phyloP scores from a whole-genome alignment of 2,113 vertebrate genomes.

The Thamnaconus septentrionalis region DNA sequence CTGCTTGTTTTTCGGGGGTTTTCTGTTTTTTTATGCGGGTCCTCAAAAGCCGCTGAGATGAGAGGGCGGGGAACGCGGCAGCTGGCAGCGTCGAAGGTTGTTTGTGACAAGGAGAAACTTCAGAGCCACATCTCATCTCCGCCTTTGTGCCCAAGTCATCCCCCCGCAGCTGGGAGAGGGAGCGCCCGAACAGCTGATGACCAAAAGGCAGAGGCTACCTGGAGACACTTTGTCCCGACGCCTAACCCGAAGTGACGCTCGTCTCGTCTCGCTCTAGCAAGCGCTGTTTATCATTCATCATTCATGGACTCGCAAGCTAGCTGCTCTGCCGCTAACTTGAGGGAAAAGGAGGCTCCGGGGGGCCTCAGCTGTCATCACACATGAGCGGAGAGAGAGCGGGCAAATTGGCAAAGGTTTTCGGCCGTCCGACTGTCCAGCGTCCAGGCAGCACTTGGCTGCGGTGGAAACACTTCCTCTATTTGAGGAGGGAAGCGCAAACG shows the following conservation, averaged over 20 bases:
- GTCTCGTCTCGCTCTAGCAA: too few relatives aligned
- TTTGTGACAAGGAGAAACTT: slow-evolving; percentile 59
- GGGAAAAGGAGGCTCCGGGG: slow-evolving; percentile 37
- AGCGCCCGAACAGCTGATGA: slow-evolving; percentile 45
- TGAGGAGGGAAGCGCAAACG: too few relatives aligned
- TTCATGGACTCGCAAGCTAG: not conserved
- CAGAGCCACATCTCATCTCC: slow-evolving; percentile 64
- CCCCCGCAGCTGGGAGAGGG: slow-evolving; percentile 48
- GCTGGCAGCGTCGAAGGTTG: slow-evolving; percentile 51
- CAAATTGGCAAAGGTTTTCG: slow-evolving; percentile 24
- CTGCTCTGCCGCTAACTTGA: slow-evolving; percentile 30
- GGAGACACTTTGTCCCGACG: slow-evolving; percentile 9
- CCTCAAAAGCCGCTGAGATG: slow-evolving; percentile 49
- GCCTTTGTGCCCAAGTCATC: slow-evolving; percentile 47
- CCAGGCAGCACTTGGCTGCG: slow-evolving; percentile 11
- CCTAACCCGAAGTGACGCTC: too few relatives aligned
- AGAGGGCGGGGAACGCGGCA: slow-evolving; percentile 42
- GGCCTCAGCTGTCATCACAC: slow-evolving; percentile 24
- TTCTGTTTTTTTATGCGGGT: slow-evolving; percentile 28
- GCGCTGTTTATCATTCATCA: slow-evolving; percentile 20
- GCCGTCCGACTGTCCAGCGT: slow-evolving; percentile 17
- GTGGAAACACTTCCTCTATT: slow-evolving; percentile 18
- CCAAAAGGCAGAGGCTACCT: slow-evolving; percentile 17
- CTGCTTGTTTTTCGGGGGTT: not conserved
- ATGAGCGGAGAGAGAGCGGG: slow-evolving; percentile 46